Conservation (phyloP, 1,140 invertebrate genomes). For the Vanessa atalanta region DNA sequence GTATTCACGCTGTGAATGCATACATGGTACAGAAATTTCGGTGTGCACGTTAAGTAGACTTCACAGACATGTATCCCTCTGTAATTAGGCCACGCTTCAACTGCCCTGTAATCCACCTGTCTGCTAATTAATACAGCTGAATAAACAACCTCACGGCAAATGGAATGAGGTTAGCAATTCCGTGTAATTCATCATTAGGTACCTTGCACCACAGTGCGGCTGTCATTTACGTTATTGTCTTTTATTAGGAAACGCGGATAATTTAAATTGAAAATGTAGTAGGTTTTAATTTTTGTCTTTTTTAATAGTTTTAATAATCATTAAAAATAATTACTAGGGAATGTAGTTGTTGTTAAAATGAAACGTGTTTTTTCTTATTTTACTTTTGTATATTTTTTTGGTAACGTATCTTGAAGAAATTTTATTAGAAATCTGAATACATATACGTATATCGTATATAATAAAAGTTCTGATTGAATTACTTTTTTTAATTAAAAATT, state of each 20-base stretch:
- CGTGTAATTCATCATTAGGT: conserved; percentile 50
- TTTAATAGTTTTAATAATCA: neutral
- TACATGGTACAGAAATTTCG: conserved; percentile 5
- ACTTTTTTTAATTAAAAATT: no score
- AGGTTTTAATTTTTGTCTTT: neutral
- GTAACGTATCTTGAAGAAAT: no score
- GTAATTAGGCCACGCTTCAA: conserved; percentile 66
- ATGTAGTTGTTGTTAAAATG: no score
- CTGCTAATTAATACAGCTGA: conserved; percentile 71
- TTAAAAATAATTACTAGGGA: no score
- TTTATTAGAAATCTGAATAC: no score
- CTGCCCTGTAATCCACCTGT: conserved; percentile 66
- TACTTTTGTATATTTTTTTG: no score
- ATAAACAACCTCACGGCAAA: conserved; percentile 57
- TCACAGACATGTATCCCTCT: conserved; percentile 37
- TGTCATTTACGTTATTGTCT: conserved; percentile 17
- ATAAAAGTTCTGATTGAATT: no score
- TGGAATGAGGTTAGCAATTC: conserved; percentile 50
- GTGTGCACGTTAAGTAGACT: conserved; percentile 6
- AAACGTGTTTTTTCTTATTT: no score
- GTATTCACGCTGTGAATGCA: neutral
- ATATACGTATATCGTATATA: no score
- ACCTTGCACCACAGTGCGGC: conserved; percentile 24
- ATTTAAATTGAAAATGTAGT: neutral
- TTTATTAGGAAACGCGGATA: conserved; percentile 3